Base-by-base conservation (phyloP, 2,113 vertebrate genomes). In the Prunella fulvescens region DNA sequence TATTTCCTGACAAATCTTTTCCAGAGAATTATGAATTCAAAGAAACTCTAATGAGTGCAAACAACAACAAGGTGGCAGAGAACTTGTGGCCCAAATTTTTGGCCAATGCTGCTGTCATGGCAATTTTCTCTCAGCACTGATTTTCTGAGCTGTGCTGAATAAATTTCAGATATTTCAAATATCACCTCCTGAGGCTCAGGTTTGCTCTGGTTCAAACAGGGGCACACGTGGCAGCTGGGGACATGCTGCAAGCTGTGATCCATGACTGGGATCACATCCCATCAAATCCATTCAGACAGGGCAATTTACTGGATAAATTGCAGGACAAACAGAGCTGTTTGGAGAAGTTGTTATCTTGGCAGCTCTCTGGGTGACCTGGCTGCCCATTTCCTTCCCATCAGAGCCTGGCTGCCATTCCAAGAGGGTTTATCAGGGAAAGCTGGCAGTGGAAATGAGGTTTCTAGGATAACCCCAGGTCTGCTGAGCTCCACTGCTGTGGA, bases 291-390 rank as follows among this genome's bases (percentile, higher is more conserved):
- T 19, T 45, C 3, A 6, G 76, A 35, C 91, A 37, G 62, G 42
- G n/a, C 83, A 69, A 95, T 95, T 91, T n/a, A 4, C 6, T 7
- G 62, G 56, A 53, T 28, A 54, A 92, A 95, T 6, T 53, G 89
- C 94, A 92, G 76, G 40, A 86, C 54, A 93, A 88, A 86, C 60
- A 77, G 86, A 73, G 37, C 23, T 93, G 67, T 73, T 86, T 70
- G 86, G 73, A 77, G 79, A 69, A 92, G 51, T n/a, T 29, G 20
- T 83, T 88, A 25, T 69, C 94, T 57, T 73, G 91, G 88, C 82
- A 83, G 58, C 3, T 79, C 66, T 48, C 81, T 48, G 29, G 18
- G 19, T 14, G 62, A 44, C 28, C 88, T 81, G 83, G 86, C 91
- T 92, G 86, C 81, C 0, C 7, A 16, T 70, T 60, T 61, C 71